These are phyloP conservation scores for Bellardia pandia DNA, from an alignment of 2,888 invertebrate genomes.

Conservation along the genomic window DNA sequence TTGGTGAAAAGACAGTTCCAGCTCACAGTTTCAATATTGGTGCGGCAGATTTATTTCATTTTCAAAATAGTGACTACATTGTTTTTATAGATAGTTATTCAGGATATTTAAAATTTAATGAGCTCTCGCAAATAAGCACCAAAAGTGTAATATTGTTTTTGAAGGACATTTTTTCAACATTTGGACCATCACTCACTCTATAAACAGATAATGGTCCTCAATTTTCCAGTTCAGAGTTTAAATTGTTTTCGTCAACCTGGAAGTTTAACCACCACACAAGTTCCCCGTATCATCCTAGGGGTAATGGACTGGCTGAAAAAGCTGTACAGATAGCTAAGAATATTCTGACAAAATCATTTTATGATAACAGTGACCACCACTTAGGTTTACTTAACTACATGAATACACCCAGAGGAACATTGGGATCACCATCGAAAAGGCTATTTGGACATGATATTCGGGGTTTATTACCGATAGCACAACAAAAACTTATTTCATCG, in stretches of 20 bases:
- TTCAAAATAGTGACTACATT: conserved; percentile 31
- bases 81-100: conserved; percentile 41
- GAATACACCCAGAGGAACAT: conserved; percentile 41
- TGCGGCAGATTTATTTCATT: conserved; percentile 29
- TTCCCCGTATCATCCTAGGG: conserved; percentile 45
- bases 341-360: conserved; percentile 33
- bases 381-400: conserved; percentile 44
- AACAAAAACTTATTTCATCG: not conserved
- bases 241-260: conserved; percentile 18
- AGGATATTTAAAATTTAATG: conserved; percentile 34
- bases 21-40: conserved; percentile 9
- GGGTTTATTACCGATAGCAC: conserved; percentile 4
- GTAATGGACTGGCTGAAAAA: conserved; percentile 43
- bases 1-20: conserved; percentile 20
- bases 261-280: conserved; percentile 42
- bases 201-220: conserved; percentile 42
- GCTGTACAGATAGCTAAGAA: conserved; percentile 45
- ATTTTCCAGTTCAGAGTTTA: conserved; percentile 37
- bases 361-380: conserved; percentile 35
- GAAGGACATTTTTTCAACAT: conserved; percentile 29
- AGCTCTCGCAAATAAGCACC: conserved; percentile 14
- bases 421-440: conserved; percentile 37
- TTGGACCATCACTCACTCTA: conserved; percentile 20
- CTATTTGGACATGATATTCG: conserved; percentile 20
- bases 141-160: conserved; percentile 35